Evolutionary conservation across 37 sponge, comb jelly and placozoan species (phyloP), one percentile per base, ranked within the genome.

Genomic region (Theonella swinhoei): DNA sequence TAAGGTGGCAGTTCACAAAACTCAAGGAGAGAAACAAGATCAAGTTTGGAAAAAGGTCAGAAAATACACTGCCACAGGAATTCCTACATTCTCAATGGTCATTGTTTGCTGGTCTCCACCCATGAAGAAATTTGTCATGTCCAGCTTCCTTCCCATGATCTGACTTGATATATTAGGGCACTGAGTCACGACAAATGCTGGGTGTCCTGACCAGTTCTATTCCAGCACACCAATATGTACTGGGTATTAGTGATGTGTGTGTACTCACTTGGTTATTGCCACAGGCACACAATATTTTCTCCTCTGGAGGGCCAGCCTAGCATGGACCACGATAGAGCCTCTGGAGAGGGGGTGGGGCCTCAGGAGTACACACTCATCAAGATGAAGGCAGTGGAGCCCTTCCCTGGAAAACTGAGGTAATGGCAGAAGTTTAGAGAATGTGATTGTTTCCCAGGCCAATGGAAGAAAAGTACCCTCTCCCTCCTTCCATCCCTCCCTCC

Each of bases 301-400:
- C 91, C 93, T 0, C 86, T 83, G 88, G 97, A 96, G 42, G 80
- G 80, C 31, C 99, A 99, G 92, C 97, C 99, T 7, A 91, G 97
- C 62, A 99, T 99, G 99, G 99, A 99, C 70, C 99, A 99, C 69
- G 99, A 99, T 68, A 68, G 99, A 25, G 64, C 91, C 65, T 78
- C 82, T 80, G 99, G 99, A 66, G 99, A 99, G 77, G 97, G 97
- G 33, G 97, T 99, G 62, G 99, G 97, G 38, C 91, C 94, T 36
- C 99, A 99, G 74, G 99, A 99, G 78, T 99, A 96, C 88, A 99
- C 99, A 42, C 87, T 94, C 32, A 99, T 99, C 78, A 99, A 99
- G 75, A 92, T 99, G 89, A 90, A 82, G 39, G 91, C 85, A 0
- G 29, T 85, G 28, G 90, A 89, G 37, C 98, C 98, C 23, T 87